phyloP scores from a whole-genome alignment of 2,888 invertebrate species.

The Oxyteleia sp. region DNA sequence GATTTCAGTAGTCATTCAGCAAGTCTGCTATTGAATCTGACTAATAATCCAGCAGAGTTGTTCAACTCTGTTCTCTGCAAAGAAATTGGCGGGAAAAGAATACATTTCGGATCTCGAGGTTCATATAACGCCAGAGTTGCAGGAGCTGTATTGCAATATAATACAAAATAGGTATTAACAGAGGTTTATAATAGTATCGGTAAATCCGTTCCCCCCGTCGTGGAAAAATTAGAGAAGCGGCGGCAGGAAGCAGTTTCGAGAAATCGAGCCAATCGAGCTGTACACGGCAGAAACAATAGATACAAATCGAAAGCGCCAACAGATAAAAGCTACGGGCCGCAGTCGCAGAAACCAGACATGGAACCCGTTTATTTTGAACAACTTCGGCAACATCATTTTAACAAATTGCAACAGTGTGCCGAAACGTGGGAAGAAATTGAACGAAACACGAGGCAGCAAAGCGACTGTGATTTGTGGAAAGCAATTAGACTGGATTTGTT shows the following conservation, averaged over 20 bases:
- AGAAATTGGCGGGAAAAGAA: not conserved
- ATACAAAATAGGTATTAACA: not conserved
- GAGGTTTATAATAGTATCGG: not conserved
- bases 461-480: not conserved
- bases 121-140: not conserved
- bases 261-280: not conserved
- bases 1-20: not conserved
- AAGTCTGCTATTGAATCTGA: not conserved
- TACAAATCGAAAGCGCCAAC: not conserved
- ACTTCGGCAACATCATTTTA: not conserved
- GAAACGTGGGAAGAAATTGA: not conserved
- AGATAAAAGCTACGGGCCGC: not conserved
- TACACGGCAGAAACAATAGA: not conserved
- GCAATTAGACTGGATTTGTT: conserved; percentile 20
- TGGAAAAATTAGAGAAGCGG: not conserved
- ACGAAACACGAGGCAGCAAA: not conserved
- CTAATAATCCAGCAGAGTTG: not conserved
- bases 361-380: not conserved
- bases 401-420: not conserved
- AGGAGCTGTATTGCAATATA: not conserved
- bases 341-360: not conserved
- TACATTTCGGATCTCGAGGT: not conserved
- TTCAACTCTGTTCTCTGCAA: not conserved
- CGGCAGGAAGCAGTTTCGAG: not conserved
- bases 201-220: not conserved